These are phyloP conservation scores for Drosophila aldrichi DNA, from an alignment of 2,888 invertebrate genomes.

Conservation along the genomic window DNA sequence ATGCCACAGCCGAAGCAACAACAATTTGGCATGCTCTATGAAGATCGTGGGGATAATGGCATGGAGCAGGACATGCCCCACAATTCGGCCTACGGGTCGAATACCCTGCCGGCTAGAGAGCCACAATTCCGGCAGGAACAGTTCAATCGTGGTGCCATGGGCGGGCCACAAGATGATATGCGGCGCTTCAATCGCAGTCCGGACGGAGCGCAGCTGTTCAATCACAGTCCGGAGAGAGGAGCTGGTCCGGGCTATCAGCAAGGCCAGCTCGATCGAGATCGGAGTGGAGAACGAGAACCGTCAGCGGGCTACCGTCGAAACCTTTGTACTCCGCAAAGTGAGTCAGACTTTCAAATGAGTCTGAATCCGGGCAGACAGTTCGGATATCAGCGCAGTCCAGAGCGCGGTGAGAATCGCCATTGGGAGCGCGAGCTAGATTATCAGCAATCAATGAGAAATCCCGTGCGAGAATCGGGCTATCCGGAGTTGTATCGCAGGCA, in stretches of 20 bases:
- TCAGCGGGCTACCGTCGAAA: not conserved
- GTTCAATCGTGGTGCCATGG: not conserved
- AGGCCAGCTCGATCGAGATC: not conserved
- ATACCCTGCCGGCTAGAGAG: not conserved
- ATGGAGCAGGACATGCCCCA: not conserved
- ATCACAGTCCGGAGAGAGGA: not conserved
- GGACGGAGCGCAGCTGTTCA: not conserved
- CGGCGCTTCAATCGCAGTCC: constrained; percentile 10
- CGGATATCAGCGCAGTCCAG: not conserved
- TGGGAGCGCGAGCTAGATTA: not conserved
- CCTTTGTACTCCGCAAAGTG: not conserved
- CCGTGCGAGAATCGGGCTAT: not conserved
- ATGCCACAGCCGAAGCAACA: not conserved
- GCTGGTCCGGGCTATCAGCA: not conserved
- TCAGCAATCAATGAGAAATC: not conserved
- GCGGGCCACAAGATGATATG: not conserved
- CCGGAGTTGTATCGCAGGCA: not conserved
- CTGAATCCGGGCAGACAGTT: not conserved
- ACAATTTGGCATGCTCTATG: constrained; percentile 5
- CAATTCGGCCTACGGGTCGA: not conserved
- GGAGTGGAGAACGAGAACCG: not conserved
- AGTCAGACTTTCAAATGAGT: not conserved
- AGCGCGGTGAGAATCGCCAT: not conserved
- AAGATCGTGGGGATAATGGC: not conserved
- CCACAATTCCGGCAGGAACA: constrained; percentile 2